phyloP scores from a whole-genome alignment of 2,113 vertebrate species.

The Poicephalus meyeri region DNA sequence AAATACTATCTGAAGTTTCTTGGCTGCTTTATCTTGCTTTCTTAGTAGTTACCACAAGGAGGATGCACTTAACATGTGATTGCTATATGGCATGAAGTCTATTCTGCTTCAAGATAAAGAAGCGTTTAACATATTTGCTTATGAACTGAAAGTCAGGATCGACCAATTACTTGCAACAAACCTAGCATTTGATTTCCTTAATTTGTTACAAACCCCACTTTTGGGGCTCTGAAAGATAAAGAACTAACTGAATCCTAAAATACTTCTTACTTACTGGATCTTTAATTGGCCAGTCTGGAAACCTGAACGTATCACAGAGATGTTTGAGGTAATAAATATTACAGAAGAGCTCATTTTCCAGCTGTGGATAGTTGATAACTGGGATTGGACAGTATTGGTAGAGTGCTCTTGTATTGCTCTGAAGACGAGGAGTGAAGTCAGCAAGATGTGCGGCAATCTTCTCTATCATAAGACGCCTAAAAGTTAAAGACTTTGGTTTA shows the following conservation, averaged over 20 bases:
- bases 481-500: constrained; percentile 34
- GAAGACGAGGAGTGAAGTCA: constrained; percentile 95
- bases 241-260: not conserved
- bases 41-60: not conserved
- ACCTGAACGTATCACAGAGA: constrained; percentile 90
- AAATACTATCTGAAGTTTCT: not conserved
- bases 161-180: not conserved
- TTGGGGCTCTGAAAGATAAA: not conserved
- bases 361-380: constrained; percentile 92
- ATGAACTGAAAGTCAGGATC: not conserved
- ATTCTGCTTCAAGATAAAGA: not conserved
- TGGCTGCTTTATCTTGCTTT: not conserved
- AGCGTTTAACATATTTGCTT: not conserved
- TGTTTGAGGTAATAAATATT: constrained; percentile 99
- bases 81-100: not conserved
- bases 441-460: constrained; percentile 97
- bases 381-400: constrained; percentile 99
- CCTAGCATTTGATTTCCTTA: not conserved
- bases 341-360: constrained; percentile 97
- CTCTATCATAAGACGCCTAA: constrained; percentile 96
- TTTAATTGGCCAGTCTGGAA: constrained; percentile 97
- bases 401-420: constrained; percentile 96
- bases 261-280: constrained; percentile 84
- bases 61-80: not conserved
- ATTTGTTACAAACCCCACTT: not conserved